phyloP scores from a whole-genome alignment of 2,888 invertebrate genomes.

The Calephelis perditalis region DNA sequence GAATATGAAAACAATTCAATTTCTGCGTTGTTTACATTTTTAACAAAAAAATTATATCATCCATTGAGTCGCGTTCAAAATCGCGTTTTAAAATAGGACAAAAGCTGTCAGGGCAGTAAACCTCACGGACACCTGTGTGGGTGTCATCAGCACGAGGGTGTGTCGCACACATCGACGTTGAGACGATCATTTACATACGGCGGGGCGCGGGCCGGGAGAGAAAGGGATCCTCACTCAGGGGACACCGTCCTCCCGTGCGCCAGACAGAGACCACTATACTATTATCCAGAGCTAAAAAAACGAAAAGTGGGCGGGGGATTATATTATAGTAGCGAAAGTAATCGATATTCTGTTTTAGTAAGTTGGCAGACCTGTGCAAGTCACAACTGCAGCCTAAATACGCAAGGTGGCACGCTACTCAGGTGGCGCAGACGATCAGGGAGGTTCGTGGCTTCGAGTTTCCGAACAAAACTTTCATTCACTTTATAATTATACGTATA shows the following conservation, averaged over 20 bases:
- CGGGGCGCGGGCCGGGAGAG: slow-evolving; percentile 50
- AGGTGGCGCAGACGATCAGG: neutral
- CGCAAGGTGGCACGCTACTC: slow-evolving; percentile 37
- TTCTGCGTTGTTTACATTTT: neutral
- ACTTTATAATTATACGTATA: too few relatives aligned
- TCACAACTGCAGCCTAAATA: slow-evolving; percentile 63
- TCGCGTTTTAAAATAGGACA: slow-evolving; percentile 70
- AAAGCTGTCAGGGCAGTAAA: slow-evolving; percentile 74
- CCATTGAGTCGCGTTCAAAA: slow-evolving; percentile 59
- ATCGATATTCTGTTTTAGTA: slow-evolving; percentile 79
- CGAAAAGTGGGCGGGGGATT: slow-evolving; percentile 79
- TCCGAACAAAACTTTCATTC: too few relatives aligned
- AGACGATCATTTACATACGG: slow-evolving; percentile 78
- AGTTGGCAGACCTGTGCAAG: slow-evolving; percentile 71
- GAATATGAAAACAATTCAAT: neutral
- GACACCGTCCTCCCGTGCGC: slow-evolving; percentile 47
- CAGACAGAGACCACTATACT: slow-evolving; percentile 70
- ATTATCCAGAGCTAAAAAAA: slow-evolving; percentile 71
- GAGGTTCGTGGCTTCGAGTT: too few relatives aligned
- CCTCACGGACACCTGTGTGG: slow-evolving; percentile 56
- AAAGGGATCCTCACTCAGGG: slow-evolving; percentile 45
- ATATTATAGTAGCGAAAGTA: slow-evolving; percentile 80
- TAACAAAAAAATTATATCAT: slow-evolving; percentile 30
- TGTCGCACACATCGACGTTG: slow-evolving; percentile 56
- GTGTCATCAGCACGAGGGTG: slow-evolving; percentile 43